phyloP scores from a whole-genome alignment of 2,797 vertebrate species.

The Peromyscus nudipes region DNA sequence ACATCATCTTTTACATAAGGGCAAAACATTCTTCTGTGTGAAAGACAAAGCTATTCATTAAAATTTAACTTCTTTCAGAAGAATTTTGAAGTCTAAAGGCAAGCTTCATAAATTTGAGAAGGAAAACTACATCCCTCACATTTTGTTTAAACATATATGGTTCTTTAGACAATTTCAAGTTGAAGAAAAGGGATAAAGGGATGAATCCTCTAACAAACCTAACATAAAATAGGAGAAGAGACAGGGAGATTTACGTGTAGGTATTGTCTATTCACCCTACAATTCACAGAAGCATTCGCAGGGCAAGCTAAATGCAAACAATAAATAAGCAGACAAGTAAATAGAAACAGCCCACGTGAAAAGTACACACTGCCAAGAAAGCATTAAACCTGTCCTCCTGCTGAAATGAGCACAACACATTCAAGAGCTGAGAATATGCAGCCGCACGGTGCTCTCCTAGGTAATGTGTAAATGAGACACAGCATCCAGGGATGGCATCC shows the following conservation, averaged over 20 bases:
- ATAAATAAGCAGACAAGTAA: conserved; percentile 83
- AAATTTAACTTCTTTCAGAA: conserved; percentile 62
- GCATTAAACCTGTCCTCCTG: conserved; percentile 76
- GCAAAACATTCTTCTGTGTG: conserved; percentile 26
- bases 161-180: conserved; percentile 57
- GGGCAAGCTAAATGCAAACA: conserved; percentile 72
- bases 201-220: not conserved
- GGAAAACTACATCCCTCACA: not conserved
- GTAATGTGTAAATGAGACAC: conserved; percentile 83
- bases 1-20: conserved; percentile 8
- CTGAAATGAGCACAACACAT: conserved; percentile 81
- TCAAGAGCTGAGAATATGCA: conserved; percentile 85
- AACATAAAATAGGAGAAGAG: conserved; percentile 31
- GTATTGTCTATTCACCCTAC: conserved; percentile 16
- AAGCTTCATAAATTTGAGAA: conserved; percentile 42
- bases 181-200: conserved; percentile 35
- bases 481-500: conserved; percentile 75
- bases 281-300: conserved; percentile 73
- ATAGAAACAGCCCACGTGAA: conserved; percentile 81
- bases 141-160: conserved; percentile 52
- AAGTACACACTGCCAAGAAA: conserved; percentile 71
- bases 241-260: conserved; percentile 67
- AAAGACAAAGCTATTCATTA: conserved; percentile 20
- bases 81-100: not conserved
- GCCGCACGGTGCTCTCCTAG: conserved; percentile 80